Conservation (phyloP, 2,888 invertebrate genomes). For the Oscheius sp. region DNA sequence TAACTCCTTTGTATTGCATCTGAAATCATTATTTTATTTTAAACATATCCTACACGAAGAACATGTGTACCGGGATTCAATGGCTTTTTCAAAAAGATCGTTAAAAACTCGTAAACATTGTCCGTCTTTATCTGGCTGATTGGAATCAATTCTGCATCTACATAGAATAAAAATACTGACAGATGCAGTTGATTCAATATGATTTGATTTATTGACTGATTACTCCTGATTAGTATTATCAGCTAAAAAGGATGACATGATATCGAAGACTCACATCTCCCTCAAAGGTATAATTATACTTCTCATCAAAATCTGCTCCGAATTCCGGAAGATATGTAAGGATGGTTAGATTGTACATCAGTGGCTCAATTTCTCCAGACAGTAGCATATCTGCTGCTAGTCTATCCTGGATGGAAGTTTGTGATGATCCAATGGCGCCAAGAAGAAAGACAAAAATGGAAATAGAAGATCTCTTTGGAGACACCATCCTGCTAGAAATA, state of each 20-base stretch:
- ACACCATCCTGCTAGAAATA: too few species aligned
- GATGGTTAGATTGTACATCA: neutral
- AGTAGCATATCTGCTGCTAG: too few species aligned
- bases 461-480: too few species aligned
- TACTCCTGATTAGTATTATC: neutral
- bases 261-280: neutral
- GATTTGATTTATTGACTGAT: neutral
- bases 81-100: too few species aligned
- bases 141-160: too few species aligned
- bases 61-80: neutral
- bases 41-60: neutral
- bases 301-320: neutral
- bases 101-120: too few species aligned
- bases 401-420: too few species aligned
- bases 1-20: neutral
- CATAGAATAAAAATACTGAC: too few species aligned
- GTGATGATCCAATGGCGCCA: too few species aligned
- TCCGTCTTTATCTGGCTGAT: too few species aligned
- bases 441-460: too few species aligned
- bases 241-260: neutral
- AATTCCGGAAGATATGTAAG: neutral
- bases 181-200: neutral
- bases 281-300: neutral
- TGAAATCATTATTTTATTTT: neutral
- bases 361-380: too few species aligned